Evolutionary conservation across 2,113 vertebrate species (phyloP).

Genomic region (Nannospalax galili): DNA sequence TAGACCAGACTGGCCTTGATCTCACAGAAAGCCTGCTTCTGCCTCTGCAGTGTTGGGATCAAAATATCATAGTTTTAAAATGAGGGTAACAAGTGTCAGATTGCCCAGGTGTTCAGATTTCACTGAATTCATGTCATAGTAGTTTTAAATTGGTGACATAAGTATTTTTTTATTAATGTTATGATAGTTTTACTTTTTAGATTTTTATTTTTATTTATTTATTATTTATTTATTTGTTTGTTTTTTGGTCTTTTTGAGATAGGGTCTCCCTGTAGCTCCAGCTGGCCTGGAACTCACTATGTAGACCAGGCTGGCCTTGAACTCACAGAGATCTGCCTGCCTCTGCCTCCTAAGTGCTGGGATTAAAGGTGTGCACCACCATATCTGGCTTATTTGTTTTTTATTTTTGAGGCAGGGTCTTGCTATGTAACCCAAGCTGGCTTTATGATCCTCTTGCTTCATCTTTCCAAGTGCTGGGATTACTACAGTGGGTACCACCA

Average conservation of each 20-base stretch:
- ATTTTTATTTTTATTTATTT: too few species aligned
- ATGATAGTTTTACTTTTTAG: background rate
- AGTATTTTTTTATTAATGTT: too few species aligned
- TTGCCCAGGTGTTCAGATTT: conserved; percentile 23
- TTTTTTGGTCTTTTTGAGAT: too few species aligned
- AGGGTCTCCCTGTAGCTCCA: too few species aligned
- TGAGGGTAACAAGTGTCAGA: background rate
- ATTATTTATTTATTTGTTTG: background rate
- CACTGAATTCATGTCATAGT: background rate
- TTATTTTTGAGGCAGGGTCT: background rate
- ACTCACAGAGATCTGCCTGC: too few species aligned
- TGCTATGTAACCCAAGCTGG: background rate
- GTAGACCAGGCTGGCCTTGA: too few species aligned
- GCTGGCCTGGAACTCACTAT: too few species aligned
- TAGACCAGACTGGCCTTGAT: too few species aligned
- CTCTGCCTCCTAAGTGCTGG: background rate
- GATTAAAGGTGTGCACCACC: background rate
- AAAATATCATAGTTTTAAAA: too few species aligned
- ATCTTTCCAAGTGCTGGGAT: background rate
- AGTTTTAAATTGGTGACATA: too few species aligned
- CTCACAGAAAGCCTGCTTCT: too few species aligned
- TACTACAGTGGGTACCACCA: background rate
- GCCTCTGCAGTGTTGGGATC: too few species aligned
- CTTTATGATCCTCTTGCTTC: background rate
- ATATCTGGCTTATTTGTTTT: background rate